Conservation (phyloP, 2,113 vertebrate species). For the Micronycteris hirsuta region DNA sequence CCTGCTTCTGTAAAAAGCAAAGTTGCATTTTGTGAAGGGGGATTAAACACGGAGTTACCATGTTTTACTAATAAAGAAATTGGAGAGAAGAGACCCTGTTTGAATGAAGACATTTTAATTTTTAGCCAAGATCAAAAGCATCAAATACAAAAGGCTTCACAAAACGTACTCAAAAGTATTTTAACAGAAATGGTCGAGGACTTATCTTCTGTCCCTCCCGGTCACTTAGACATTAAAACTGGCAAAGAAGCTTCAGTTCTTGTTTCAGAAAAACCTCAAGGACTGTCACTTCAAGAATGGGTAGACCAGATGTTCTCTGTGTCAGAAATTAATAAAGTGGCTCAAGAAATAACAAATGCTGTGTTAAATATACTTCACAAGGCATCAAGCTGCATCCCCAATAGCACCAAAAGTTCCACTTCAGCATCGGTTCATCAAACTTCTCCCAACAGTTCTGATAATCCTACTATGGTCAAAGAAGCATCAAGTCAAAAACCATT, state of each 20-base stretch:
- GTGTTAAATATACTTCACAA: constrained; percentile 63
- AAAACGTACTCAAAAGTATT: constrained; percentile 49
- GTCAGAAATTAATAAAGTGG: constrained; percentile 53
- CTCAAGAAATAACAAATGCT: constrained; percentile 61
- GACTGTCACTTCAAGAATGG: constrained; percentile 13
- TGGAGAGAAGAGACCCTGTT: not conserved
- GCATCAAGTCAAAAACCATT: not conserved
- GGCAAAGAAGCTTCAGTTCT: not conserved
- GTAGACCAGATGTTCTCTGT: constrained; percentile 47
- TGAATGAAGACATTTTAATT: not conserved
- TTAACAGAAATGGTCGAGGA: constrained; percentile 56
- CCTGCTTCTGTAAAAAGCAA: not conserved
- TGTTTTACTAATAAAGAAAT: constrained; percentile 2
- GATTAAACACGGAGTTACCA: not conserved
- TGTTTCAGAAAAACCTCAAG: not conserved
- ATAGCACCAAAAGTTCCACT: not conserved
- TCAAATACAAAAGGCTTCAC: constrained; percentile 64
- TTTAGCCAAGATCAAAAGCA: constrained; percentile 62
- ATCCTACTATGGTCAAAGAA: not conserved
- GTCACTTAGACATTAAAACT: not conserved
- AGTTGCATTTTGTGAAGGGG: not conserved
- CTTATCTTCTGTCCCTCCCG: not conserved
- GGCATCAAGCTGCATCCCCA: not conserved
- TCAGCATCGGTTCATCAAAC: constrained; percentile 30
- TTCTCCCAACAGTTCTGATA: not conserved